A percentile compares a stretch with the other conserved stretches of the same genome.
Conservation (phyloP, 2,113 vertebrate species). For the Casuarius casuarius region DNA sequence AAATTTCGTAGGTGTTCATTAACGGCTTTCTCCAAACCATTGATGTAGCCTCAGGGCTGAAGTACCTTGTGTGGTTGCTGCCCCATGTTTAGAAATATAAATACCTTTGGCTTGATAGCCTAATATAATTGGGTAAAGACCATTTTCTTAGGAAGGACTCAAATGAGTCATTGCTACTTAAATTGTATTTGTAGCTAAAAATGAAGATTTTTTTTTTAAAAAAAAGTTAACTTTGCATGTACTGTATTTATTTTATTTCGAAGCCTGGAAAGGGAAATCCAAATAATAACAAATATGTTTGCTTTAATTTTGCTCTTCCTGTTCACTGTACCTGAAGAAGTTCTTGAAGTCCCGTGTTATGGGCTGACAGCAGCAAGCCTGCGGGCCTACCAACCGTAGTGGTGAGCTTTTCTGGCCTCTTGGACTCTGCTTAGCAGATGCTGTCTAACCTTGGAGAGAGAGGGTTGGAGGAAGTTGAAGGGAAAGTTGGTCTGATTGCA, state of each 20-base stretch:
- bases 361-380: background rate
- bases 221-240: background rate
- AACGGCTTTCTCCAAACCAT: slow-evolving; percentile 20
- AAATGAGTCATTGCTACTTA: background rate
- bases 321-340: background rate
- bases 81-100: background rate
- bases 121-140: slow-evolving; percentile 44
- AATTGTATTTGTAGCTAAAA: background rate
- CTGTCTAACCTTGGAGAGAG: background rate
- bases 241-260: background rate
- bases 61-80: slow-evolving; percentile 34
- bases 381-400: background rate
- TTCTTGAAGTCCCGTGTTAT: background rate
- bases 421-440: accelerated
- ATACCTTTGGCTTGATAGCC: slow-evolving; percentile 3
- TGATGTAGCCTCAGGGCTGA: background rate
- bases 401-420: background rate
- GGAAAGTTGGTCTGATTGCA: background rate
- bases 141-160: background rate
- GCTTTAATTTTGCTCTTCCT: background rate
- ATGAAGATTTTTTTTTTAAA: background rate
- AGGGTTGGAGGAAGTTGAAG: background rate
- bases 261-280: background rate
- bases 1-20: background rate
- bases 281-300: background rate